Conservation (phyloP, 64 coral and sea anemone genomes). For the Stichodactyla helianthus region DNA sequence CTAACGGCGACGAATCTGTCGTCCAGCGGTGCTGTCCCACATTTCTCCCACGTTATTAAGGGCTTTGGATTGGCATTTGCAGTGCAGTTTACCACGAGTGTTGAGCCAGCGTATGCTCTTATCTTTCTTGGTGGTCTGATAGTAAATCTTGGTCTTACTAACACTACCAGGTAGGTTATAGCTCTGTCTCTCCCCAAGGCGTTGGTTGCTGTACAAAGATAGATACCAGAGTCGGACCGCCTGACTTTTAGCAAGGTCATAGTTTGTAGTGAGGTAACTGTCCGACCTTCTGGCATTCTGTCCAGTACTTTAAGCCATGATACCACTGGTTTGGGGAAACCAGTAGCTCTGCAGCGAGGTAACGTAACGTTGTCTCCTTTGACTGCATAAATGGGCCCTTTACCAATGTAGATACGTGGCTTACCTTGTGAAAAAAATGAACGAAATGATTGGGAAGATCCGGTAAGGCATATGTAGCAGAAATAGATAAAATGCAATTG, state of each 20-base stretch:
- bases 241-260: conserved; percentile 36
- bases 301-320: conserved; percentile 71
- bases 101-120: conserved; percentile 46
- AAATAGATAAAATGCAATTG: no score
- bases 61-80: conserved; percentile 52
- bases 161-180: conserved; percentile 47
- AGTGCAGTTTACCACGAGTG: conserved; percentile 49
- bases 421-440: background rate
- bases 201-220: conserved; percentile 59
- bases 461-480: no score
- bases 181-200: conserved; percentile 24
- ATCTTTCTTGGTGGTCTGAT: conserved; percentile 55
- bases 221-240: conserved; percentile 50
- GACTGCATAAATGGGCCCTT: conserved; percentile 35
- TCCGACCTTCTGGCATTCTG: conserved; percentile 28
- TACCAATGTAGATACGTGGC: conserved; percentile 40
- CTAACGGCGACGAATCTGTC: background rate
- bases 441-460: background rate
- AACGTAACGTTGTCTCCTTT: conserved; percentile 56
- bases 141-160: conserved; percentile 48
- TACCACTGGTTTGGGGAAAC: conserved; percentile 58
- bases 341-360: conserved; percentile 47
- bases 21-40: conserved; percentile 13
- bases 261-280: conserved; percentile 34
- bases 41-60: conserved; percentile 50